Percentiles rank a stretch among this genome's conserved stretches.
phyloP scores from a whole-genome alignment of 1,140 invertebrate species.

The Hypothenemus hampei region DNA sequence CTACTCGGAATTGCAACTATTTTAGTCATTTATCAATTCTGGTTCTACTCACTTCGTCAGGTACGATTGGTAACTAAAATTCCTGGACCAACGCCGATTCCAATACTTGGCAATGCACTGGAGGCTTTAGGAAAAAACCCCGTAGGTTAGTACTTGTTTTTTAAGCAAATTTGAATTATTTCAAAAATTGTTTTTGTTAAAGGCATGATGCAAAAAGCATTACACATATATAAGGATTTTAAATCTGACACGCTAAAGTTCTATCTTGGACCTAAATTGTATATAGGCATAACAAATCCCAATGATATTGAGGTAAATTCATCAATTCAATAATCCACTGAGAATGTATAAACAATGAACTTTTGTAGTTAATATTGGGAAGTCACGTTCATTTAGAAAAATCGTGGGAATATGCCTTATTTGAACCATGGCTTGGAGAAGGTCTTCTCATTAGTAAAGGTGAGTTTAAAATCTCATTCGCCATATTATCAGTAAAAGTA shows the following conservation, averaged over 20 bases:
- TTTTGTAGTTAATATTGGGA: conserved; percentile 32
- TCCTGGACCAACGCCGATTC: conserved; percentile 14
- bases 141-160: conserved; percentile 3
- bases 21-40: conserved; percentile 22
- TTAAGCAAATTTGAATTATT: neutral
- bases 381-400: conserved; percentile 56
- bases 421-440: conserved; percentile 84
- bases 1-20: conserved; percentile 9
- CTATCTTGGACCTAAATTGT: conserved; percentile 61
- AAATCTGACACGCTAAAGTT: conserved; percentile 15
- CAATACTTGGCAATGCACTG: conserved; percentile 26
- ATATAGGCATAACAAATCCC: conserved; percentile 60
- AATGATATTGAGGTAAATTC: conserved; percentile 63
- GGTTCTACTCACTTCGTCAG: conserved; percentile 26
- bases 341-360: neutral
- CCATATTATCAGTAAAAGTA: too few relatives aligned
- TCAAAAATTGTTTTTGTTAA: conserved; percentile 4
- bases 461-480: conserved; percentile 28
- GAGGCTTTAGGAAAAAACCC: conserved; percentile 17
- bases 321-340: neutral
- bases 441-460: conserved; percentile 76
- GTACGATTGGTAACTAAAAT: conserved; percentile 26
- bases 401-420: conserved; percentile 68
- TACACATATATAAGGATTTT: neutral
- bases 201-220: conserved; percentile 15